These are phyloP conservation scores for Onychomys leucogaster DNA, from an alignment of 2,797 vertebrate species.

Conservation along the genomic window DNA sequence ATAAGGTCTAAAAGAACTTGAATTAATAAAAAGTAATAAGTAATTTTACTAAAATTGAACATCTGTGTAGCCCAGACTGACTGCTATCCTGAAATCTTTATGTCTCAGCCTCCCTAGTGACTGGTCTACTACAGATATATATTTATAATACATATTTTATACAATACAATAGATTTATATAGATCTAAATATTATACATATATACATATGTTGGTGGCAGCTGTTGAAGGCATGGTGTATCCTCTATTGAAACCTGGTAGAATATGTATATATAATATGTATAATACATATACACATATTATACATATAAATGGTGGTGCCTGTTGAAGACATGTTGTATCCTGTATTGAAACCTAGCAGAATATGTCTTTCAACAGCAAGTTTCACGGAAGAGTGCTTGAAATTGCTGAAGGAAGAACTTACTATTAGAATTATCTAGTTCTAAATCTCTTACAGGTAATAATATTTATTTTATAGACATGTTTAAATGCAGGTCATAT, in stretches of 20 bases:
- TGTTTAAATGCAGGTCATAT: not conserved
- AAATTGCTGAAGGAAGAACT: not conserved
- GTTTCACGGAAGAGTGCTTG: not conserved
- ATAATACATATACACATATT: not conserved
- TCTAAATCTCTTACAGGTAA: not conserved
- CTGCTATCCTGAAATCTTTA: not conserved
- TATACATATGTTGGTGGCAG: not conserved
- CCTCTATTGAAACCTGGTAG: not conserved
- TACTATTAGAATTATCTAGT: not conserved
- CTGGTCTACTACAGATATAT: not conserved
- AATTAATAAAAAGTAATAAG: conserved; percentile 38
- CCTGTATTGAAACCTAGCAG: not conserved
- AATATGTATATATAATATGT: not conserved
- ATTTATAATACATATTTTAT: not conserved
- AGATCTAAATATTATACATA: not conserved
- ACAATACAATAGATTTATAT: not conserved
- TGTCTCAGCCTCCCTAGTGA: not conserved
- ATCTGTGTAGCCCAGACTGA: not conserved
- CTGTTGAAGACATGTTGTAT: not conserved
- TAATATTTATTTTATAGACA: conserved; percentile 7
- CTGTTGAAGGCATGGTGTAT: not conserved
- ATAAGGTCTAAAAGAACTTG: not conserved
- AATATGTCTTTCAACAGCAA: not conserved
- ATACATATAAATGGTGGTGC: not conserved
- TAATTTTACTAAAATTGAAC: not conserved